Evolutionary conservation across 2,113 vertebrate genomes (phyloP).

Genomic region (Herpetotheres cachinnans): DNA sequence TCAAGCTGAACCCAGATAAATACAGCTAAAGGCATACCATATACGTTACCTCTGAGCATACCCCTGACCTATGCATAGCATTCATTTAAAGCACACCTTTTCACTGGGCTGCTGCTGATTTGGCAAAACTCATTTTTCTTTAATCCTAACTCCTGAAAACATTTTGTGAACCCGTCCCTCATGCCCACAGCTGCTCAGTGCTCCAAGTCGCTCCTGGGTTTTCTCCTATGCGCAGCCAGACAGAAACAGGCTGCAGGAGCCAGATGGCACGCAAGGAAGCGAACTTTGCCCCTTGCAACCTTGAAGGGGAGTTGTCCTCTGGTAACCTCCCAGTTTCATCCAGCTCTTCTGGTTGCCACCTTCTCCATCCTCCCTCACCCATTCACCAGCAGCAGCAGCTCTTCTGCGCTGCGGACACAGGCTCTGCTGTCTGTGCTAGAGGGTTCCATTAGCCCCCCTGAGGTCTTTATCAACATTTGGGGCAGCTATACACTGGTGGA

Average conservation of each 20-base stretch:
- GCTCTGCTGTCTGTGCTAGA: not conserved
- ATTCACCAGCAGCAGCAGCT: not conserved
- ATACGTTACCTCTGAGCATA: not conserved
- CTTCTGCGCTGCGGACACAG: not conserved
- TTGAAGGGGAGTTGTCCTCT: not conserved
- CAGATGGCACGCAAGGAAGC: not conserved
- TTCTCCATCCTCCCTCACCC: not conserved
- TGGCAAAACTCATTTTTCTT: not conserved
- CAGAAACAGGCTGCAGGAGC: not conserved
- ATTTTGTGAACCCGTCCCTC: fast-evolving
- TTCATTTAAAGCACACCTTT: not conserved
- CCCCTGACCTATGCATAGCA: not conserved
- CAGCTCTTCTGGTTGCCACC: not conserved
- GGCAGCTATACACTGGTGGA: not conserved
- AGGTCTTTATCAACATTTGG: not conserved
- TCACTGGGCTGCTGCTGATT: not conserved
- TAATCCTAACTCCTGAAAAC: not conserved
- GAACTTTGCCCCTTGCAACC: not conserved
- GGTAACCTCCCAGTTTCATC: not conserved
- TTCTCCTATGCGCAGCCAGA: not conserved
- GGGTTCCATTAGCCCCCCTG: not conserved
- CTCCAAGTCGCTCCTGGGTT: not conserved
- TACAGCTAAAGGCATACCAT: not conserved
- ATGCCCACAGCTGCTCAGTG: not conserved
- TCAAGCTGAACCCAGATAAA: not conserved